phyloP scores from a whole-genome alignment of 2,113 vertebrate species.

The Rhinopomastus cyanomelas region DNA sequence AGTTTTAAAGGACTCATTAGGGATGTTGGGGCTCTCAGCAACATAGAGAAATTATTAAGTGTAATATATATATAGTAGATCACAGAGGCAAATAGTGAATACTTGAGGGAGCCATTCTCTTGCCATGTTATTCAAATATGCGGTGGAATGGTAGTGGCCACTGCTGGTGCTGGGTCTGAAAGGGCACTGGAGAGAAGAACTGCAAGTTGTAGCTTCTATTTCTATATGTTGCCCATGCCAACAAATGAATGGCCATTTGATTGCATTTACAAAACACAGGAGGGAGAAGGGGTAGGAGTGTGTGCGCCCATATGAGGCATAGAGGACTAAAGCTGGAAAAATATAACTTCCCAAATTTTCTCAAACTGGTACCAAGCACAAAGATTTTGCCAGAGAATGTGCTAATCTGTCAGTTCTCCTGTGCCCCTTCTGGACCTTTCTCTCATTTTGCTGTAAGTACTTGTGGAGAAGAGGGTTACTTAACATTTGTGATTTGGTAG shows the following conservation, averaged over 20 bases:
- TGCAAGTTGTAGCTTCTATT: background rate
- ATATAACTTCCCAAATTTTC: background rate
- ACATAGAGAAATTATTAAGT: slow-evolving; percentile 15
- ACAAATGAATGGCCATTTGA: background rate
- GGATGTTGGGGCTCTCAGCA: slow-evolving; percentile 7
- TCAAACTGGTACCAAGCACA: background rate
- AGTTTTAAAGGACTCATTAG: slow-evolving; percentile 34
- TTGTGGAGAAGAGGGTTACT: background rate
- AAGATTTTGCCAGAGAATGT: background rate
- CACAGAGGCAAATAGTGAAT: background rate
- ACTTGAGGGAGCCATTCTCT: background rate
- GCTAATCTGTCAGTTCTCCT: background rate
- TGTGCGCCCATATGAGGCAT: background rate
- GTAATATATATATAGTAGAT: background rate
- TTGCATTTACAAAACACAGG: background rate
- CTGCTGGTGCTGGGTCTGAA: background rate
- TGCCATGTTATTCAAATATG: background rate
- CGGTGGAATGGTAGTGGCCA: background rate
- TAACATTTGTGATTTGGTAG: background rate
- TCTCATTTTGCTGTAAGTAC: background rate
- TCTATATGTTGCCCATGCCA: background rate
- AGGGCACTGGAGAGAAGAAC: background rate
- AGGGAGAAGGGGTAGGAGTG: background rate
- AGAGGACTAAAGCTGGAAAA: background rate
- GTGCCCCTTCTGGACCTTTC: background rate